Evolutionary conservation across 2,888 invertebrate genomes (phyloP).

Genomic region (Microchrysa polita): DNA sequence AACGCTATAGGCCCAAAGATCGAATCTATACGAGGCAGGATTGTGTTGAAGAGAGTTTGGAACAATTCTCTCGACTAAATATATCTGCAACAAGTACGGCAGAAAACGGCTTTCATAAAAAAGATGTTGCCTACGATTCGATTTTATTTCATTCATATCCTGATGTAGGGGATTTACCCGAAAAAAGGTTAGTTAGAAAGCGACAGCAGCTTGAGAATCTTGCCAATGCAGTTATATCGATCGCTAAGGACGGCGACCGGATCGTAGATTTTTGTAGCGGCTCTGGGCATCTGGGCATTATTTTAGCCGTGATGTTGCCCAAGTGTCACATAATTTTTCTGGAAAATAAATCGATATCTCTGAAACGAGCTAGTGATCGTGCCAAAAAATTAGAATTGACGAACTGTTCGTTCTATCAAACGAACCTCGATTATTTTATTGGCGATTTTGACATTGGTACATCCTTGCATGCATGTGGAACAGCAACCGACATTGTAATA

Average conservation of each 20-base stretch:
- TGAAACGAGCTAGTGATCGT: constrained; percentile 77
- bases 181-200: constrained; percentile 77
- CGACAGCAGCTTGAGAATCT: constrained; percentile 88
- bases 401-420: constrained; percentile 84
- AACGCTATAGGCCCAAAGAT: constrained; percentile 77
- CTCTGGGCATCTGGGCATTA: constrained; percentile 90
- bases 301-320: constrained; percentile 83
- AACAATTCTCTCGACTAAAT: constrained; percentile 65
- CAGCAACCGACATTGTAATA: constrained; percentile 92
- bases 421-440: constrained; percentile 89
- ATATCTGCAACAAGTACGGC: constrained; percentile 62
- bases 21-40: constrained; percentile 79
- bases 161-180: constrained; percentile 80
- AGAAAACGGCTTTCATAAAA: constrained; percentile 50
- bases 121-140: constrained; percentile 49
- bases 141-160: constrained; percentile 77
- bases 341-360: constrained; percentile 91
- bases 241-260: constrained; percentile 73
- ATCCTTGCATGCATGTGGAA: constrained; percentile 93
- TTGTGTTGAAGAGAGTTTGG: constrained; percentile 70
- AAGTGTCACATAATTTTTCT: constrained; percentile 81
- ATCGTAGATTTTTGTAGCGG: constrained; percentile 97
- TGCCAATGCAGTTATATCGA: constrained; percentile 76
- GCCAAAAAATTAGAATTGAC: constrained; percentile 72
- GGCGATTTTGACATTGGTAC: constrained; percentile 86